phyloP scores from a whole-genome alignment of 2,113 vertebrate species.

The Channa maculata region DNA sequence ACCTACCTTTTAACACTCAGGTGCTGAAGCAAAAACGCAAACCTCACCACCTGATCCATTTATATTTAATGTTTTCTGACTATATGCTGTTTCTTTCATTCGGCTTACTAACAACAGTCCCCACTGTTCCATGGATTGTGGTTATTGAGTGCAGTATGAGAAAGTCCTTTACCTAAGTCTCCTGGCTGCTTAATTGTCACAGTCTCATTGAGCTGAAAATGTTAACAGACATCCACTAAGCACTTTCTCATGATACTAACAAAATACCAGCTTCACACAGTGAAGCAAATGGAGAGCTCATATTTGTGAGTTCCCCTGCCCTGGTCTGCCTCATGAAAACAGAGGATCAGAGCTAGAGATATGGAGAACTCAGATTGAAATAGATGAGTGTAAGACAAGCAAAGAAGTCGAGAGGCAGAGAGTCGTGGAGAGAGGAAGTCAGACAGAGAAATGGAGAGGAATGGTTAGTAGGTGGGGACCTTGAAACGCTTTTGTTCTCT shows the following conservation, averaged over 20 bases:
- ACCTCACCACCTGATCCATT: constrained; percentile 21
- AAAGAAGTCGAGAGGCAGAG: constrained; percentile 49
- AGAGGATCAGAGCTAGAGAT: constrained; percentile 43
- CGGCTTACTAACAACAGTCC: constrained; percentile 44
- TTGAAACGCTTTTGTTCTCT: constrained; percentile 70
- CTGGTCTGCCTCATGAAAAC: constrained; percentile 54
- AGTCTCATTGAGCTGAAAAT: constrained; percentile 34
- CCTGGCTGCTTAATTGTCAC: constrained; percentile 49
- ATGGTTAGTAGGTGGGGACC: constrained; percentile 65
- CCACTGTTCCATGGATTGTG: constrained; percentile 46
- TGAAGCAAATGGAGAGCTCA: constrained; percentile 42
- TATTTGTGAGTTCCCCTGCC: constrained; percentile 29
- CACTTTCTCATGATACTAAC: constrained; percentile 16
- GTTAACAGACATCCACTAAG: constrained; percentile 21
- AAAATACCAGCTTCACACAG: constrained; percentile 41
- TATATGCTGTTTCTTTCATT: constrained; percentile 22
- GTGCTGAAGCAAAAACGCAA: constrained; percentile 7
- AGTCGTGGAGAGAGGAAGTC: constrained; percentile 42
- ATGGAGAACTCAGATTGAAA: constrained; percentile 62
- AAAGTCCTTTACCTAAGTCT: constrained; percentile 34
- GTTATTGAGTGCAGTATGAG: constrained; percentile 34
- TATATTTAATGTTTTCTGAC: constrained; percentile 4
- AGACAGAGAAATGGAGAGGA: constrained; percentile 48
- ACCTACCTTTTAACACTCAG: constrained; percentile 6
- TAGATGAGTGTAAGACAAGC: constrained; percentile 61